Conservation (phyloP, 2,797 vertebrate species). For the Carapus acus region DNA sequence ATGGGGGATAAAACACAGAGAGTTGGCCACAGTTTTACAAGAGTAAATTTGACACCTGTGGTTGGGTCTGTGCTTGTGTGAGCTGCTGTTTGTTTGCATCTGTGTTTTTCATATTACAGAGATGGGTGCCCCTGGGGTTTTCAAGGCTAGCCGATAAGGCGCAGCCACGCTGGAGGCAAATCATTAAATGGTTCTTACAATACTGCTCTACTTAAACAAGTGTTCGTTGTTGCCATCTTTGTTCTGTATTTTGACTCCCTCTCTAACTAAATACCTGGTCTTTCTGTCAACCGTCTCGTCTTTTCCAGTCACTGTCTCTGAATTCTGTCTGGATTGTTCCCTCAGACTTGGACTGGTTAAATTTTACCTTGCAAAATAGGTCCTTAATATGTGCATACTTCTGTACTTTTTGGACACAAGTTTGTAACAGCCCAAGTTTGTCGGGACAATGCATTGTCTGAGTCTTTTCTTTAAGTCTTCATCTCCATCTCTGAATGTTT, state of each 20-base stretch:
- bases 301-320: conserved; percentile 19
- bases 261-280: conserved; percentile 39
- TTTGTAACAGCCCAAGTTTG: conserved; percentile 31
- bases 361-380: too few species aligned
- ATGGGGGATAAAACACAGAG: background rate
- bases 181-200: conserved; percentile 79
- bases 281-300: conserved; percentile 52
- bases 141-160: conserved; percentile 83
- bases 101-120: conserved; percentile 86
- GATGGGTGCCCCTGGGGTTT: conserved; percentile 81
- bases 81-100: conserved; percentile 82
- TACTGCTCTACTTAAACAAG: conserved; percentile 73
- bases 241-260: conserved; percentile 49
- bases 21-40: conserved; percentile 30
- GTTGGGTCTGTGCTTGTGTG: conserved; percentile 69
- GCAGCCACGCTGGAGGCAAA: conserved; percentile 81
- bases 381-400: conserved; percentile 39
- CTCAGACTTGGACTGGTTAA: conserved; percentile 33
- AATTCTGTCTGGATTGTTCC: conserved; percentile 26
- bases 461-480: conserved; percentile 34
- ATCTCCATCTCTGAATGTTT: conserved; percentile 9
- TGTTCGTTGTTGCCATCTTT: conserved; percentile 57
- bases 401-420: too few species aligned
- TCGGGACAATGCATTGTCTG: conserved; percentile 9
- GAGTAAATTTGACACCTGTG: conserved; percentile 48